Conservation (phyloP, 2,888 invertebrate genomes). For the Morpho achilles region DNA sequence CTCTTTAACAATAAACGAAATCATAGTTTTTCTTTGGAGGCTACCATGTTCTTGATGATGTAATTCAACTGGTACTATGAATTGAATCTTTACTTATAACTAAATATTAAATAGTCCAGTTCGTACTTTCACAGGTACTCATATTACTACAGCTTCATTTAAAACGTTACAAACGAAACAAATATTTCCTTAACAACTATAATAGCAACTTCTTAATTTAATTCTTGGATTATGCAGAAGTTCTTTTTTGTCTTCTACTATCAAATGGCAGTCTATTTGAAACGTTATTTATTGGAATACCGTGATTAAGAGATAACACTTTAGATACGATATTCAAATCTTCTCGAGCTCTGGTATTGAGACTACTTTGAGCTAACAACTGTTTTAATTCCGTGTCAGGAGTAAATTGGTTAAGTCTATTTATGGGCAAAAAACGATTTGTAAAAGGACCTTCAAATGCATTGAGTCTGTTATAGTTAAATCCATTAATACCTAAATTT, state of each 20-base stretch:
- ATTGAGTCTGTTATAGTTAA: constrained; percentile 57
- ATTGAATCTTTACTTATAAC: background rate
- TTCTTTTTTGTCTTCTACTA: constrained; percentile 56
- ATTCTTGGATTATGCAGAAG: constrained; percentile 24
- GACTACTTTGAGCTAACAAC: constrained; percentile 82
- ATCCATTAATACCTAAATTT: constrained; percentile 81
- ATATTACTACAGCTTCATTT: background rate
- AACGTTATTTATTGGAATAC: constrained; percentile 73
- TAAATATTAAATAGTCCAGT: background rate
- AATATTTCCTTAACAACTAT: too few relatives aligned
- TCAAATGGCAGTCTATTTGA: constrained; percentile 66
- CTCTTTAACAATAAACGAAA: background rate
- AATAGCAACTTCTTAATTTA: background rate
- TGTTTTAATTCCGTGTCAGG: constrained; percentile 81
- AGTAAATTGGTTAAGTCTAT: constrained; percentile 56
- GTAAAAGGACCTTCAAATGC: constrained; percentile 46
- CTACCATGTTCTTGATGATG: background rate
- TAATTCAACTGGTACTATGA: constrained; percentile 3
- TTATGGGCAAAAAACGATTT: constrained; percentile 51
- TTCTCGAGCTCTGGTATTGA: constrained; percentile 82
- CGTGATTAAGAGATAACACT: constrained; percentile 88
- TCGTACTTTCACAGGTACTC: constrained; percentile 22
- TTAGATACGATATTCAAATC: constrained; percentile 90
- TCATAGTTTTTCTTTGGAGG: constrained; percentile 8
- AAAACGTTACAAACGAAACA: background rate